phyloP scores from a whole-genome alignment of 2,888 invertebrate species.

The Ennomos erosarius region DNA sequence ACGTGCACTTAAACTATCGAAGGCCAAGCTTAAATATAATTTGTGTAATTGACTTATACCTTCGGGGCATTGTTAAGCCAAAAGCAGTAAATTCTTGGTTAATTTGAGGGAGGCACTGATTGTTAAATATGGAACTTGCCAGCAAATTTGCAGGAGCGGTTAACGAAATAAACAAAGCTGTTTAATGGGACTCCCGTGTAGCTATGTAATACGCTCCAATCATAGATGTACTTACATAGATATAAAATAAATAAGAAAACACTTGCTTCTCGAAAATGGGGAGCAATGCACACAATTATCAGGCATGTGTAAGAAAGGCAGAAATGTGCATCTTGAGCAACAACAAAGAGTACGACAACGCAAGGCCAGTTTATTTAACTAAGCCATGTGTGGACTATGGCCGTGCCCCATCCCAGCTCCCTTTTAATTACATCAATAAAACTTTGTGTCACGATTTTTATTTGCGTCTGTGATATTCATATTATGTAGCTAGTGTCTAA shows the following conservation, averaged over 20 bases:
- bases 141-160: slow-evolving; percentile 13
- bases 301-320: too few species aligned
- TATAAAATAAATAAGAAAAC: too few species aligned
- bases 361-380: too few species aligned
- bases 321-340: too few species aligned
- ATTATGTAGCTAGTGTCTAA: too few species aligned
- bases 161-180: slow-evolving; percentile 18
- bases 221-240: too few species aligned
- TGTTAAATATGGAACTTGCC: slow-evolving; percentile 16
- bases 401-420: too few species aligned
- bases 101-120: slow-evolving; percentile 17
- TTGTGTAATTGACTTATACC: slow-evolving; percentile 34
- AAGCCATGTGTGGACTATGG: too few species aligned
- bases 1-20: slow-evolving; percentile 27
- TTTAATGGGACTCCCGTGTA: slow-evolving; percentile 11
- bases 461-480: not conserved
- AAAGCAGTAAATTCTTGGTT: slow-evolving; percentile 29
- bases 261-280: too few species aligned
- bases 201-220: slow-evolving; percentile 2
- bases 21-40: slow-evolving; percentile 36
- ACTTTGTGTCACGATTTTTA: slow-evolving; percentile 12
- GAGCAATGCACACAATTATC: too few species aligned
- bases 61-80: slow-evolving; percentile 29
- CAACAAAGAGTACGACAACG: too few species aligned
- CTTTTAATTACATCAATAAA: not conserved